phyloP scores from a whole-genome alignment of 2,888 invertebrate genomes.

The Agrotis segetum region DNA sequence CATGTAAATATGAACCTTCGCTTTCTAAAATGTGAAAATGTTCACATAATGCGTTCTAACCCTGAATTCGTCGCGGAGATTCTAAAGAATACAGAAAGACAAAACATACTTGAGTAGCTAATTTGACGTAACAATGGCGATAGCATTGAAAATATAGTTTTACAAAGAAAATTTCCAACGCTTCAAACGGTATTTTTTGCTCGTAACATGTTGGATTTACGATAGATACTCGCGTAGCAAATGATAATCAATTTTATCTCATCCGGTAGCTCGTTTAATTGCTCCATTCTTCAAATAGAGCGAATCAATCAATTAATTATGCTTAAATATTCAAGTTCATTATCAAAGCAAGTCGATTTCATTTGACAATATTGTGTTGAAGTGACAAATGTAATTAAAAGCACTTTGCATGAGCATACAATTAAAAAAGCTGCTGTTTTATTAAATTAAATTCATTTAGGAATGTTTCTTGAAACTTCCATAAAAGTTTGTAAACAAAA shows the following conservation, averaged over 20 bases:
- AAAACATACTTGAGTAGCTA: conserved; percentile 65
- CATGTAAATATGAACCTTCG: conserved; percentile 87
- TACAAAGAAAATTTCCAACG: conserved; percentile 45
- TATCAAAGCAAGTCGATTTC: conserved; percentile 40
- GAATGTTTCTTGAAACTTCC: conserved; percentile 1
- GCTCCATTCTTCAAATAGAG: conserved; percentile 79
- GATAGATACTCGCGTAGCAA: conserved; percentile 56
- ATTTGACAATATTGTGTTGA: conserved; percentile 19
- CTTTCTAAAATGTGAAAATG: conserved; percentile 89
- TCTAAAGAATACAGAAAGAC: conserved; percentile 62
- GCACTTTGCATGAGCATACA: not conserved
- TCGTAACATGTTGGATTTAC: conserved; percentile 54
- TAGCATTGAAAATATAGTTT: conserved; percentile 63
- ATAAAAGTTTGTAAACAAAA: conserved; percentile 57
- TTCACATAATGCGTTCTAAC: conserved; percentile 71
- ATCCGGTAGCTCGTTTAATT: conserved; percentile 76
- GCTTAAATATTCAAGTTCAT: conserved; percentile 69
- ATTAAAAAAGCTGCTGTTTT: not conserved
- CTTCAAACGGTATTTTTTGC: conserved; percentile 59
- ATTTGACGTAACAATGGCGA: conserved; percentile 72
- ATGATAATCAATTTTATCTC: conserved; percentile 70
- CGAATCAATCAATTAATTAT: conserved; percentile 70
- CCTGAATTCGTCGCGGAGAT: conserved; percentile 75
- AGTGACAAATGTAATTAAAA: not conserved
- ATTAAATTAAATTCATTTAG: not conserved